Evolutionary conservation across 2,888 invertebrate genomes (phyloP).

Genomic region (Cylloceria caligata): DNA sequence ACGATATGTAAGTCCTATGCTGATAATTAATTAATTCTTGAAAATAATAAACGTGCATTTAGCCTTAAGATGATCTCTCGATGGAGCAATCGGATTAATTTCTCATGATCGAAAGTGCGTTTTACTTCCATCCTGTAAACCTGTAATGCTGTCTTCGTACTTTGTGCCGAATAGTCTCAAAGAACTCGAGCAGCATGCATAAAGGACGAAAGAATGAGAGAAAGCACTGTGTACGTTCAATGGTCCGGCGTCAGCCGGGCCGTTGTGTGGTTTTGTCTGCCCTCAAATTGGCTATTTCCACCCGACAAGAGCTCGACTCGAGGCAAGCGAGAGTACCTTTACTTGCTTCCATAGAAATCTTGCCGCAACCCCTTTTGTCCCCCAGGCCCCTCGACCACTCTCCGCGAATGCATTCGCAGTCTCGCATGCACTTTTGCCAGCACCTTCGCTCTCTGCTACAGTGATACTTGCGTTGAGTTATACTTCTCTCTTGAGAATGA

Average conservation of each 20-base stretch:
- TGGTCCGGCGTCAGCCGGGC: conserved; percentile 10
- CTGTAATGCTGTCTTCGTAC: conserved; percentile 1
- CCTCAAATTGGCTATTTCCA: conserved; percentile 73
- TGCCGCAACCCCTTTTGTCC: conserved; percentile 43
- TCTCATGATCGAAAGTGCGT: conserved; percentile 21
- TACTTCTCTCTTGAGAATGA: conserved; percentile 18
- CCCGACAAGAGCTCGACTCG: conserved; percentile 24
- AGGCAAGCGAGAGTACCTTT: conserved; percentile 25
- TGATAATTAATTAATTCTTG: conserved; percentile 38
- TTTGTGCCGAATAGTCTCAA: not conserved
- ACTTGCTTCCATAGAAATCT: conserved; percentile 59
- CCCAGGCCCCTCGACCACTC: not conserved
- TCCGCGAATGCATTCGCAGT: conserved; percentile 18
- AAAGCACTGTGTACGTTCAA: conserved; percentile 5
- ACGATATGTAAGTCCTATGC: not conserved
- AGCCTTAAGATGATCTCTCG: conserved; percentile 44
- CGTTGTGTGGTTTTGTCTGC: conserved; percentile 55
- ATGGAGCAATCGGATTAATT: conserved; percentile 72
- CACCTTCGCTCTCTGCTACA: conserved; percentile 33
- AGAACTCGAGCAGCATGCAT: conserved; percentile 3
- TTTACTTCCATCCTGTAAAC: not conserved
- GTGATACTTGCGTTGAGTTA: conserved; percentile 49
- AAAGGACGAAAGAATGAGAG: not conserved
- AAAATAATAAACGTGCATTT: not conserved
- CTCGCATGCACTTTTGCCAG: conserved; percentile 52